Percentiles rank a stretch among this genome's conserved stretches.
phyloP scores from a whole-genome alignment of 2,888 invertebrate genomes.

The Hypolimnas misippus region DNA sequence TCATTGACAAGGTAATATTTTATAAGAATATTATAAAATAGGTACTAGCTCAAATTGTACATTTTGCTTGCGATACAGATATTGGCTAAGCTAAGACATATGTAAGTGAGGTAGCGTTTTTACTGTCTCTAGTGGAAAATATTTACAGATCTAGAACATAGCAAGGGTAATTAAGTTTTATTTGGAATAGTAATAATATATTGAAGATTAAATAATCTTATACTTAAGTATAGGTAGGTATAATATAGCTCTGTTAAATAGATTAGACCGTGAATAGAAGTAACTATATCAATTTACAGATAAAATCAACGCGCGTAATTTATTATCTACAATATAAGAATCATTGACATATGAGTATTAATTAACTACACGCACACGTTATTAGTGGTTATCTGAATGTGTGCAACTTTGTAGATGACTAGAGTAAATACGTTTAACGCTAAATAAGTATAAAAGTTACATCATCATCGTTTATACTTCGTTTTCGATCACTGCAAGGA shows the following conservation, averaged over 20 bases:
- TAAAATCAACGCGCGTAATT: conserved; percentile 63
- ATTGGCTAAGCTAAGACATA: conserved; percentile 79
- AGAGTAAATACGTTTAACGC: conserved; percentile 79
- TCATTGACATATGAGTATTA: conserved; percentile 74
- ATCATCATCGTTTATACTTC: conserved; percentile 63
- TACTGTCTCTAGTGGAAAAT: conserved; percentile 81
- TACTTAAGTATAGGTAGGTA: conserved; percentile 40
- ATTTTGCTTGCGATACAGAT: conserved; percentile 52
- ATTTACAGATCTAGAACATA: conserved; percentile 76
- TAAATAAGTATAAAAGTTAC: conserved; percentile 76
- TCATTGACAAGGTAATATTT: conserved; percentile 22
- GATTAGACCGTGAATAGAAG: conserved; percentile 59
- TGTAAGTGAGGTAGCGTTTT: conserved; percentile 82
- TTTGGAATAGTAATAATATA: conserved; percentile 55
- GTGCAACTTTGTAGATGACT: conserved; percentile 83
- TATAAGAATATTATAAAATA: conserved; percentile 26
- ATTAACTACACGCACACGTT: conserved; percentile 71
- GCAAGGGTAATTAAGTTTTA: conserved; percentile 55
- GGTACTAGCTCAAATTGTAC: conserved; percentile 36
- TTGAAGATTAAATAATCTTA: conserved; percentile 36
- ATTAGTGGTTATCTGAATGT: conserved; percentile 55
- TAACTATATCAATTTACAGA: conserved; percentile 61
- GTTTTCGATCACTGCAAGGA: conserved; percentile 84
- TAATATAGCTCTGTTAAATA: conserved; percentile 42
- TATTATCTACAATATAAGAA: conserved; percentile 59